Base-by-base conservation (phyloP, 2,113 vertebrate genomes). In the Rhegmatorhina hoffmannsi region DNA sequence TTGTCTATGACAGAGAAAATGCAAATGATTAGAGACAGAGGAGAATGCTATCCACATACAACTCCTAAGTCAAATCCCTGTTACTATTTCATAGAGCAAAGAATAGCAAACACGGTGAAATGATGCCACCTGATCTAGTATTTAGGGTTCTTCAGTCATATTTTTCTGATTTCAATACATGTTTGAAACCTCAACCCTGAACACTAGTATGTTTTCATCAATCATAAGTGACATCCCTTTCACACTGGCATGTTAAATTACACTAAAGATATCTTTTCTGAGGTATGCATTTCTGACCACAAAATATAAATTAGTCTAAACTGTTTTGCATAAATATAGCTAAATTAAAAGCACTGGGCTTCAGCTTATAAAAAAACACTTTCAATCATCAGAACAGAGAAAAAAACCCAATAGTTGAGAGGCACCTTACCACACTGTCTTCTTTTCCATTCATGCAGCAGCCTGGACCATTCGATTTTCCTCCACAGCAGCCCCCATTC, bases 371-470 rank as follows among this genome's bases (percentile, higher is more conserved):
- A 25, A 1, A 20, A 88, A 38, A 2, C 38, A 49, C 5, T 55
- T 58, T 12, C 44, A 74, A 76, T 19, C 13, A 74, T 31, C 15
- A 79, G 72, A 73, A 70, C 2, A 50, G 26, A 56, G 40, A 26
- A 60, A 34, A 72, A 84, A 18, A 1, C 13, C 40, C 17, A 68
- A 21, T 12, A 64, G 25, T 28, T 59, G 24, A 55, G 55, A 40
- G 36, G 46, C 44, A 84, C 14, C 74, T 96, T 96, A 98, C 98
- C 36, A 19, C 25, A 20, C n/a, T 52, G 26, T 93, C 93, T 63
- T 89, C 89, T 73, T 89, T 96, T 63, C 92, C 96, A 53, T 97
- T 97, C 98, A 98, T 97, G 94, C 98, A 99, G 96, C 99, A 99
- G 66, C 97, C 97, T 7, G 96, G 96, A 15, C 87, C 96, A 60